Base-by-base conservation (phyloP, 2,113 vertebrate species). In the Microtus montanus region DNA sequence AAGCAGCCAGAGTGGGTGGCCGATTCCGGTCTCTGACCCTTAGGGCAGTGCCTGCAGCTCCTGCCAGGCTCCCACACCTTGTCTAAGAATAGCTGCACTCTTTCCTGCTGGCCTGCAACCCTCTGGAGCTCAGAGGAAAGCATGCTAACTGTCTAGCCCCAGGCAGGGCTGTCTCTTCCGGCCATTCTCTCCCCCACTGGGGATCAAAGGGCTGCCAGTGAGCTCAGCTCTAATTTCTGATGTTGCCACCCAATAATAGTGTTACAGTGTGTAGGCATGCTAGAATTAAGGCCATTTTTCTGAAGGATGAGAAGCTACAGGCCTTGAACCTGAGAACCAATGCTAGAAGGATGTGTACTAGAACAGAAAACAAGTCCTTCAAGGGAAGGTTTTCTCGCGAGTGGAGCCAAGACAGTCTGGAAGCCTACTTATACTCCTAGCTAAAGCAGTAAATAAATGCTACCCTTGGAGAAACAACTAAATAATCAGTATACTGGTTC, bases 111-210 rank as follows among this genome's bases (percentile, higher is more conserved):
- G 63, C 92, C n/a, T 17, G 20, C 11, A 41, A 87, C 70, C 52
- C 94, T 80, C 90, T 68, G 9, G 88, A 94, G 94, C 64, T 89
- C 80, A 58, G 96, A 97, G 92, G 92, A 96, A 97, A 85, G 93
- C 83, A 49, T 58, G 49, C 73, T 12, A 38, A 75, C 95, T 86
- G 80, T 94, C 92, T 95, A 89, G 96, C 93, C 94, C 93, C 90
- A 93, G 95, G 89, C 95, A 82, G 30, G 96, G 91, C 95, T 44
- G 90, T 96, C 70, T 5, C 95, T 98, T 98, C 98, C 98, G 98
- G 97, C 92, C 54, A 98, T 98, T 98, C 97, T 98, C 96, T 97
- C 90, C 92, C 89, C 96, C 80, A 80, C 88, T 38, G 52, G 89
- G 77, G 95, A 97, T 97, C 97, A 97, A 97, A 97, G 96, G 35